A percentile compares a stretch with the other conserved stretches of the same genome.
phyloP scores from a whole-genome alignment of 2,113 vertebrate species.

The Bombycilla garrulus region DNA sequence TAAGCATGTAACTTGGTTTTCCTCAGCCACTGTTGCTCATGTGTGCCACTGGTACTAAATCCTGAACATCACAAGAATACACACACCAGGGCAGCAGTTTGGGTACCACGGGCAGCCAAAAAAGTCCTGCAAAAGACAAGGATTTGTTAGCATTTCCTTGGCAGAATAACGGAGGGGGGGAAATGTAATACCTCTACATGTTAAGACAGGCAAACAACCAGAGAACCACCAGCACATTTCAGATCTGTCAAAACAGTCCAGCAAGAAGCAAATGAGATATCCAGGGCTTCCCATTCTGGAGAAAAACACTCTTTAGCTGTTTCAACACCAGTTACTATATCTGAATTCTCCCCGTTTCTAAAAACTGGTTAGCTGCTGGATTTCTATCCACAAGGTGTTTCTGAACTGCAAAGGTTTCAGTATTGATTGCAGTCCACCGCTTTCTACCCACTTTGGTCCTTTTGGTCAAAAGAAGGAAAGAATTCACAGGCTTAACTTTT shows the following conservation, averaged over 20 bases:
- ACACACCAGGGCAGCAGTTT: background rate
- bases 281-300: background rate
- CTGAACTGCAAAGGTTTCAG: background rate
- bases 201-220: background rate
- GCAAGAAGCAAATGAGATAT: background rate
- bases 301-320: background rate
- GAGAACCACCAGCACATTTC: background rate
- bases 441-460: background rate
- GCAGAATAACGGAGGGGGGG: background rate
- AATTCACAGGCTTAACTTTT: background rate
- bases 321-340: background rate
- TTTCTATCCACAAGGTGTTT: background rate
- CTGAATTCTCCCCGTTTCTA: background rate
- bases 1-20: background rate
- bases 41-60: background rate
- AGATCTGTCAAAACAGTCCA: background rate
- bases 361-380: background rate
- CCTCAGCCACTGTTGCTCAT: background rate
- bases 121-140: background rate
- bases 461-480: background rate
- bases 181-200: background rate
- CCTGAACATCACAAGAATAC: background rate
- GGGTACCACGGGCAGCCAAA: background rate
- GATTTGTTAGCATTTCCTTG: background rate
- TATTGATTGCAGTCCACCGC: background rate